phyloP scores from a whole-genome alignment of 2,888 invertebrate genomes.

The Lepidochitona cinerea region DNA sequence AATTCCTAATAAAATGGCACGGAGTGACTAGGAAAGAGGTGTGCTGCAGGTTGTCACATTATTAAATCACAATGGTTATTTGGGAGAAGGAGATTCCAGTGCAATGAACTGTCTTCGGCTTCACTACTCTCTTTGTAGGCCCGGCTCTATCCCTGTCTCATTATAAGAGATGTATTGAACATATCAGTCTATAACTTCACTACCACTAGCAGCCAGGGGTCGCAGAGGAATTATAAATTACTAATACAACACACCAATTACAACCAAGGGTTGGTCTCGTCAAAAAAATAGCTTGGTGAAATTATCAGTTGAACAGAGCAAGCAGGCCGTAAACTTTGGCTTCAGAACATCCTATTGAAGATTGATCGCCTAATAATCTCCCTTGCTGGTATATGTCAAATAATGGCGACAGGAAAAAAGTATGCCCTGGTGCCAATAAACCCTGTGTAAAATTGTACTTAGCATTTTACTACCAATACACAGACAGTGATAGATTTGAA shows the following conservation, averaged over 20 bases:
- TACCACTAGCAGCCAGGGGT: not conserved
- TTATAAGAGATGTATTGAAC: not conserved
- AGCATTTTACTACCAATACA: not conserved
- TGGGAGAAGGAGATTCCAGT: not conserved
- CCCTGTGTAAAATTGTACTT: not conserved
- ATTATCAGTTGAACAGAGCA: not conserved
- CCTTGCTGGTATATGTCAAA: not conserved
- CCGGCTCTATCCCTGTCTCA: not conserved
- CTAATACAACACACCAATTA: not conserved
- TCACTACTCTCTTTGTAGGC: not conserved
- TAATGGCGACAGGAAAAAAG: not conserved
- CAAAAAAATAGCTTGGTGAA: not conserved
- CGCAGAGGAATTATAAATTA: not conserved
- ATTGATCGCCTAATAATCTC: not conserved
- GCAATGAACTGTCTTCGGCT: not conserved
- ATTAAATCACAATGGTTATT: conserved; percentile 7
- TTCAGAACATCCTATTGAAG: not conserved
- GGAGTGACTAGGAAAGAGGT: not conserved
- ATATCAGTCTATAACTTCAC: not conserved
- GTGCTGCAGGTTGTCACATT: not conserved
- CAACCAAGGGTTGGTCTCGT: not conserved
- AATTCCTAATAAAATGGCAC: conserved; percentile 4
- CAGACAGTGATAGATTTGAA: not conserved
- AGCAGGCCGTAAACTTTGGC: not conserved
- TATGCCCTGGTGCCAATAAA: not conserved